These are phyloP conservation scores for Dromas ardeola DNA, from an alignment of 2,113 vertebrate species.

Conservation along the genomic window DNA sequence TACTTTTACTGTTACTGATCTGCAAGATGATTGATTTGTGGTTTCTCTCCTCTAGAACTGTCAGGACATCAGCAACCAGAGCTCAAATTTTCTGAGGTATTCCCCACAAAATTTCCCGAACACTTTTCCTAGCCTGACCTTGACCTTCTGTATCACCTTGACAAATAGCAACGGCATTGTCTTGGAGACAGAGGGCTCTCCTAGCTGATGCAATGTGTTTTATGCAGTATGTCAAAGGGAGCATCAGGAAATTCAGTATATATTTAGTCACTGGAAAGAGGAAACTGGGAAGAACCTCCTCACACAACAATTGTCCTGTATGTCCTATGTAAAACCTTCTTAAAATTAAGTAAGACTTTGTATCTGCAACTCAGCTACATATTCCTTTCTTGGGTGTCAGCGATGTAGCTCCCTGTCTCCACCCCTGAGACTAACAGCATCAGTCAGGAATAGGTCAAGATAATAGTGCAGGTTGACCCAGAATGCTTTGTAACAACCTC, in stretches of 20 bases:
- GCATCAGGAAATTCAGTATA: not conserved
- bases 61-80: conserved; percentile 76
- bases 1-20: conserved; percentile 69
- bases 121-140: conserved; percentile 68
- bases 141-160: conserved; percentile 65
- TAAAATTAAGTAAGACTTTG: not conserved
- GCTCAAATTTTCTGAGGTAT: conserved; percentile 74
- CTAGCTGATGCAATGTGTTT: not conserved
- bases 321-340: not conserved
- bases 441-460: not conserved
- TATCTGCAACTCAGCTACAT: not conserved
- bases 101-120: conserved; percentile 60
- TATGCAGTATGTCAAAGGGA: not conserved
- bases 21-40: conserved; percentile 79
- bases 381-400: not conserved
- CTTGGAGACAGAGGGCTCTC: not conserved
- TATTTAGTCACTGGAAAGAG: not conserved
- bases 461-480: not conserved
- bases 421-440: not conserved
- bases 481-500: not conserved
- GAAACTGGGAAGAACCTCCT: not conserved
- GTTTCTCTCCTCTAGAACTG: conserved; percentile 75
- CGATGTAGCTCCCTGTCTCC: not conserved
- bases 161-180: not conserved
- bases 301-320: not conserved